These are phyloP conservation scores for Parelbella ahira DNA, from an alignment of 2,888 invertebrate genomes.

Conservation along the genomic window DNA sequence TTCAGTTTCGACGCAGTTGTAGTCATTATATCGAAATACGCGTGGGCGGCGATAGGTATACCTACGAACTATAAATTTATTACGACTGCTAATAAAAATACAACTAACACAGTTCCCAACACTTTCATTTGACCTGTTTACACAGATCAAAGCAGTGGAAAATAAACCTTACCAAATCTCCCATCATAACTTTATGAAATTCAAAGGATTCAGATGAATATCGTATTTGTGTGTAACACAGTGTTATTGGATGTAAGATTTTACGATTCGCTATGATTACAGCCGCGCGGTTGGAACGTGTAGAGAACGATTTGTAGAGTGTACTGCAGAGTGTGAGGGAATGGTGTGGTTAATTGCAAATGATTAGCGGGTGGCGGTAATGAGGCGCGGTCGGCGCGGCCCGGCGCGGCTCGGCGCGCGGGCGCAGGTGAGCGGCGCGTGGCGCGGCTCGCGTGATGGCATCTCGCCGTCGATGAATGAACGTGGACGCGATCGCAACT, in stretches of 20 bases:
- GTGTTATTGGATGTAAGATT: no score
- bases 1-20: conserved; percentile 46
- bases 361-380: conserved; percentile 39
- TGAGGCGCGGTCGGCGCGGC: conserved; percentile 41
- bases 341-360: conserved; percentile 41
- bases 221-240: conserved; percentile 5
- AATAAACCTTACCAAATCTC: conserved; percentile 70
- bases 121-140: conserved; percentile 75
- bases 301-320: no score
- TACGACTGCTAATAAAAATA: conserved; percentile 70
- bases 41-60: conserved; percentile 63
- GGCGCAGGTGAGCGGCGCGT: no score
- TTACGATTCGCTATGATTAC: conserved; percentile 2
- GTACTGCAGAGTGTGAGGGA: conserved; percentile 34
- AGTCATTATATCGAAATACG: conserved; percentile 61
- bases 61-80: conserved; percentile 72
- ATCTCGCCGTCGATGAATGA: conserved; percentile 71
- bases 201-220: conserved; percentile 22
- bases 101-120: conserved; percentile 75
- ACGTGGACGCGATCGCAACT: conserved; percentile 43
- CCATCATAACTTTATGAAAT: conserved; percentile 40
- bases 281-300: no score
- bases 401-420: conserved; percentile 7
- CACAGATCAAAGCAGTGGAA: conserved; percentile 70
- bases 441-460: conserved; percentile 69